Conservation (phyloP, 2,113 vertebrate genomes). For the Rhynchopsitta pachyrhyncha region DNA sequence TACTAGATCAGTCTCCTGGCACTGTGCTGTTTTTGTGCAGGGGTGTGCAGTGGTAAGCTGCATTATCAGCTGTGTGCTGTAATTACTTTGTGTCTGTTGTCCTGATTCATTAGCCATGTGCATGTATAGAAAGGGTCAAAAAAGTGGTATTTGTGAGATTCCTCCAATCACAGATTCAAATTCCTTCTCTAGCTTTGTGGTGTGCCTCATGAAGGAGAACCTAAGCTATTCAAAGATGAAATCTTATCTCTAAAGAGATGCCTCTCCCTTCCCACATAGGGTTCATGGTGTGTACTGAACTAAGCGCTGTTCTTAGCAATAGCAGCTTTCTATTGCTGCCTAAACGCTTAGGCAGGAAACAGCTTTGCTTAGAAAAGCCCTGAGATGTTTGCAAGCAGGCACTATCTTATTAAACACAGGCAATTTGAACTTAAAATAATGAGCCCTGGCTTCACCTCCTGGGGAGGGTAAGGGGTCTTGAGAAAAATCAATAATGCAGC, state of each 20-base stretch:
- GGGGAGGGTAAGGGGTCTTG: background rate
- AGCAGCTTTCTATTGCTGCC: background rate
- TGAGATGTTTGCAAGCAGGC: background rate
- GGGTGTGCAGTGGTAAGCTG: background rate
- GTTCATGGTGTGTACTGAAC: background rate
- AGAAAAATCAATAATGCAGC: background rate
- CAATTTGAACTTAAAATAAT: background rate
- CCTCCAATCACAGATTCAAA: background rate
- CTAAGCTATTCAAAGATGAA: background rate
- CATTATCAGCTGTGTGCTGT: background rate
- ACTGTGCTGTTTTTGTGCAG: background rate
- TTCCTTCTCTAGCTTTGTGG: background rate
- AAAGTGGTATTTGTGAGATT: background rate
- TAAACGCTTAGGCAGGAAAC: background rate
- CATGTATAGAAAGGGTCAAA: background rate
- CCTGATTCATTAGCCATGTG: background rate
- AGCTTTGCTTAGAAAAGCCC: background rate
- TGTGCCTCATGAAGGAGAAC: background rate
- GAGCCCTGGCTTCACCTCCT: background rate
- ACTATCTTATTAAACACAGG: background rate
- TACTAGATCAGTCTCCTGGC: background rate
- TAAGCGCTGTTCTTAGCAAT: background rate
- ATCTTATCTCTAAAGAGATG: background rate
- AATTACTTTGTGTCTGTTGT: background rate
- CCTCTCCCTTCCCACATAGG: accelerated